These are phyloP conservation scores for Elephas maximus DNA, from an alignment of 2,113 vertebrate genomes.

Conservation along the genomic window DNA sequence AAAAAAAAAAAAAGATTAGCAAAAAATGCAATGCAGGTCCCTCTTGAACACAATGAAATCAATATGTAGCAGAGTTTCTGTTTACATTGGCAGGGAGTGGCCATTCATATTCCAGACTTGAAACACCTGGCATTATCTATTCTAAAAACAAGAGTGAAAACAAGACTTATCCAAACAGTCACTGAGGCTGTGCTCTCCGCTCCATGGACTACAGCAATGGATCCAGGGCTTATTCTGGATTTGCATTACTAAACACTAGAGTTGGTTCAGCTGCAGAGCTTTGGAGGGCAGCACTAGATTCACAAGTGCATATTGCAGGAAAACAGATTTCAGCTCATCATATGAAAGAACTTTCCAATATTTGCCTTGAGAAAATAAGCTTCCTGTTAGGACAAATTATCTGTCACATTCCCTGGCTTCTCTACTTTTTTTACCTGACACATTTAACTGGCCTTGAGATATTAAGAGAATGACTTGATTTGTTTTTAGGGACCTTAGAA, in stretches of 20 bases:
- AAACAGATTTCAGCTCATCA: not conserved
- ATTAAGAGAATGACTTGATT: not conserved
- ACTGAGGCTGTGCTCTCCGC: too few relatives aligned
- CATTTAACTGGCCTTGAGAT: not conserved
- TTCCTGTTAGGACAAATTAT: not conserved
- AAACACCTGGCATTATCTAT: not conserved
- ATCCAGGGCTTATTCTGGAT: not conserved
- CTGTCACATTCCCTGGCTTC: not conserved
- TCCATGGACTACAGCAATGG: not conserved
- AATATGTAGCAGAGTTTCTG: not conserved
- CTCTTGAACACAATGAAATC: not conserved
- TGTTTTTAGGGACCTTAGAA: constrained; percentile 13
- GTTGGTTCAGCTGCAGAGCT: not conserved
- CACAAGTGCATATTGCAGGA: not conserved
- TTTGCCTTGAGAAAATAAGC: not conserved
- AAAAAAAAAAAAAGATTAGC: constrained; percentile 33
- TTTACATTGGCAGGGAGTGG: not conserved
- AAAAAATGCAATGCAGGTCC: not conserved
- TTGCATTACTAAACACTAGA: not conserved
- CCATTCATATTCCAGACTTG: not conserved
- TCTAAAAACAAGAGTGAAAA: not conserved
- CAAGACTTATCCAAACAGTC: not conserved
- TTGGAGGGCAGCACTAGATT: not conserved
- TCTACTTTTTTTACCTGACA: not conserved
- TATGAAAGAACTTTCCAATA: not conserved